Conservation (phyloP, 2,113 vertebrate species). For the Upupa epops region DNA sequence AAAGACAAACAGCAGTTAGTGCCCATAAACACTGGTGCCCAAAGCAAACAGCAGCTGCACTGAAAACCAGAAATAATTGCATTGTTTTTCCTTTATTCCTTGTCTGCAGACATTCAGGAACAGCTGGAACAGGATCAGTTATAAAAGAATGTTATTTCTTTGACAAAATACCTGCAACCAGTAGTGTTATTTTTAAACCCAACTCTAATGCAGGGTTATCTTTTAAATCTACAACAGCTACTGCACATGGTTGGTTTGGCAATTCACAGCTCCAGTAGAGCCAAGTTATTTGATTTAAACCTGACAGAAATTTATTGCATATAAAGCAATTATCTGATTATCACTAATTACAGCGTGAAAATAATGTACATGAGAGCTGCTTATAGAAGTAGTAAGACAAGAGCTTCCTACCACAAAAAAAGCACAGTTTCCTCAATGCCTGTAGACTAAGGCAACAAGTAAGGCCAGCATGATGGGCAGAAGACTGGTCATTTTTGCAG, state of each 20-base stretch:
- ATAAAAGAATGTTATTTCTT: not conserved
- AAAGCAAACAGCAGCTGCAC: not conserved
- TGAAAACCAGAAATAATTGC: not conserved
- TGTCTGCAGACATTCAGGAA: not conserved
- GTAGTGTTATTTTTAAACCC: not conserved
- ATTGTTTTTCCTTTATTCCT: not conserved
- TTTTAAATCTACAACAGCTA: not conserved
- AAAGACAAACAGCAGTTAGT: not conserved
- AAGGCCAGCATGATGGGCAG: not conserved
- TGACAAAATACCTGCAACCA: not conserved
- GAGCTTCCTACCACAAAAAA: not conserved
- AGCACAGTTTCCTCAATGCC: not conserved
- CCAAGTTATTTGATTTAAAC: constrained; percentile 16
- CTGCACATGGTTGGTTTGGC: not conserved
- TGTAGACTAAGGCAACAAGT: not conserved
- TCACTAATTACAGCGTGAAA: constrained; percentile 33
- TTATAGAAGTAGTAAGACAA: not conserved
- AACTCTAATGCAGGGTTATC: not conserved
- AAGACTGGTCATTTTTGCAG: not conserved
- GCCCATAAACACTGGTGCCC: not conserved
- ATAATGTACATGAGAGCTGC: not conserved
- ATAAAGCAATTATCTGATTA: constrained; percentile 10
- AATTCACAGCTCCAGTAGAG: not conserved
- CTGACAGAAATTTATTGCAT: constrained; percentile 6
- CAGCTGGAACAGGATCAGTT: not conserved